Evolutionary conservation across 2,888 invertebrate species (phyloP), one percentile per base, ranked within the genome.

Genomic region (Caenorhabditis plicata): DNA sequence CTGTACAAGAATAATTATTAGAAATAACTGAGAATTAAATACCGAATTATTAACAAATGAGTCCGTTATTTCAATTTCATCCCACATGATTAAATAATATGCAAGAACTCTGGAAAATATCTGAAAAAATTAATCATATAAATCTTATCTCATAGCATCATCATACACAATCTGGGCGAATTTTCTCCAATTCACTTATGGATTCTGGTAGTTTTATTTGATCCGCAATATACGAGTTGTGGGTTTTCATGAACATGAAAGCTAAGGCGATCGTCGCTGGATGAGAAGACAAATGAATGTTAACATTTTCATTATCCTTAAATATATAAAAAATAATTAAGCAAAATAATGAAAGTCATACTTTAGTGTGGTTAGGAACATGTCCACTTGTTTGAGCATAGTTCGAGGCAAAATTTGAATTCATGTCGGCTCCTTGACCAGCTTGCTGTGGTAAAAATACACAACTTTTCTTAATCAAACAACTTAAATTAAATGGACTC

Each of bases 191-290:
- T 55, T 92, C 85, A 82, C 91, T 91, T 62, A 91, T 89, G 0
- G 94, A 93, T 71, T 88, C 87, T 0, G 95, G 94, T 1, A 92
- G 89, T 38, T 87, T 85, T 86, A 96, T 88, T 92, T 92, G 92
- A 67, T 88, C 87, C 3, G 92, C 92, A 1, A 93, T 88, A 2
- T 92, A 89, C 62, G 80, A 86, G 83, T 90, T 90, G 53, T 87
- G 87, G 2, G 90, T 89, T 63, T 89, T 88, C 81, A 93, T 87
- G 84, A 90, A 95, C 86, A 94, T 89, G 74, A 96, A 86, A 0
- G 94, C 95, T 3, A 98, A 85, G 0, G 96, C 95, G 27, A 95
- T 84, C 0, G 93, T 93, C 0, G 96, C 94, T 1, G 94, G 94
- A 0, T 95, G 93, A 0, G 92, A 89, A 1, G 94, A 95, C 42